A percentile compares a stretch with the other conserved stretches of the same genome.
phyloP scores from a whole-genome alignment of 2,797 vertebrate species.

The Thripadectes ignobilis region DNA sequence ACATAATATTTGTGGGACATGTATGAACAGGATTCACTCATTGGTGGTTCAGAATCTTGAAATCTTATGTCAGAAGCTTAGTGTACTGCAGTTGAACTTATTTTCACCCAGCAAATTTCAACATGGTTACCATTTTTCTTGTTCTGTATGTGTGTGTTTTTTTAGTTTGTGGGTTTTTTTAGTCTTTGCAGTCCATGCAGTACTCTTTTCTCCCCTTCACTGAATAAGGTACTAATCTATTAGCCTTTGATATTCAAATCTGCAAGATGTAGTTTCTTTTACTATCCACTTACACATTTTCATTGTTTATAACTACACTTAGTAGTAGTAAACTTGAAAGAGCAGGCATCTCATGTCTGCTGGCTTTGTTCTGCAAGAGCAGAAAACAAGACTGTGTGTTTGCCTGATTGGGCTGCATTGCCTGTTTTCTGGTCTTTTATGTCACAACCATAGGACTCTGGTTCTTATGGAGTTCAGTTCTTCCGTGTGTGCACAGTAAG shows the following conservation, averaged over 20 bases:
- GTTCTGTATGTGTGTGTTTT: background rate
- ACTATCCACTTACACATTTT: fast-evolving
- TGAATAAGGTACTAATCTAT: background rate
- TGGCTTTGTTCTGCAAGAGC: background rate
- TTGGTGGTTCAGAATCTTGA: background rate
- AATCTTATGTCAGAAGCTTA: background rate
- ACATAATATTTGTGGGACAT: background rate
- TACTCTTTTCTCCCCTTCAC: background rate
- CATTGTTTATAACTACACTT: background rate
- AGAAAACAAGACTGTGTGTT: background rate
- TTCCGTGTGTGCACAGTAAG: background rate
- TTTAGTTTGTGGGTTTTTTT: background rate
- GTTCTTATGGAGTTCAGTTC: background rate
- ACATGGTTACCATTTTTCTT: background rate
- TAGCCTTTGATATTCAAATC: background rate
- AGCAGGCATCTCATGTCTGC: background rate
- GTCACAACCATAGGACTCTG: fast-evolving
- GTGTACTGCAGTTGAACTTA: background rate
- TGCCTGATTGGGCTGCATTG: background rate
- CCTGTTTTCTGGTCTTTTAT: background rate
- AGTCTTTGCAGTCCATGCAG: background rate
- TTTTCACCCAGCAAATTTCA: background rate
- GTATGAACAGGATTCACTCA: background rate
- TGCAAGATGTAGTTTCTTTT: background rate
- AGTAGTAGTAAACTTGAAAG: background rate